Conservation (phyloP, 2,888 invertebrate genomes). For the Eilema griseolum region DNA sequence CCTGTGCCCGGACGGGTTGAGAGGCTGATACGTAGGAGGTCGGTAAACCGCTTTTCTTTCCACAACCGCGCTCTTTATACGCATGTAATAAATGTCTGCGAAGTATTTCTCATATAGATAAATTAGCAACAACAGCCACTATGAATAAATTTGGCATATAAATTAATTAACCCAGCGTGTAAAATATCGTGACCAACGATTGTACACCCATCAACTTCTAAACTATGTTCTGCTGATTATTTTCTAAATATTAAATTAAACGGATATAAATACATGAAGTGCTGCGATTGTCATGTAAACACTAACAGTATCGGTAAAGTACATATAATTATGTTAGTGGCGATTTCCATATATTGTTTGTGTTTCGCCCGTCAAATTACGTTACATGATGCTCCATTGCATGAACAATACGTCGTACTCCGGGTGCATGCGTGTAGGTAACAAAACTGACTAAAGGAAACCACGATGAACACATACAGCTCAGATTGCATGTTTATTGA, state of each 20-base stretch:
- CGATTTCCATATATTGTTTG: slow-evolving; percentile 21
- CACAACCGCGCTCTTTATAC: slow-evolving; percentile 37
- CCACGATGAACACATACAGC: slow-evolving; percentile 44
- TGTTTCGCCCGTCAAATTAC: slow-evolving; percentile 31
- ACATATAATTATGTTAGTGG: slow-evolving; percentile 7
- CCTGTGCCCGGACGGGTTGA: slow-evolving; percentile 50
- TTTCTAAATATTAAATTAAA: background rate
- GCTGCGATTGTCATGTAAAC: background rate
- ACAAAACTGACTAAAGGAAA: slow-evolving; percentile 45
- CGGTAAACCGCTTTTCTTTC: slow-evolving; percentile 62
- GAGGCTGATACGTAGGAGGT: slow-evolving; percentile 57
- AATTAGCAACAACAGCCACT: background rate
- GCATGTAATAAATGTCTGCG: slow-evolving; percentile 11
- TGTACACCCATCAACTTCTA: background rate
- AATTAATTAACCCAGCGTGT: background rate
- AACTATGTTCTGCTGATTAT: background rate
- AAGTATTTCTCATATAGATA: background rate
- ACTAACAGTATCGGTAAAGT: background rate
- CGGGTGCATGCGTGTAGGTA: slow-evolving; percentile 32
- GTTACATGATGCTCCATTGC: slow-evolving; percentile 37
- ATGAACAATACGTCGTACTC: slow-evolving; percentile 49
- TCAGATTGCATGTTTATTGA: slow-evolving; percentile 53
- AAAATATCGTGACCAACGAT: background rate
- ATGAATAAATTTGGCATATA: background rate
- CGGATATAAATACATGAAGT: background rate